Evolutionary conservation across 2,797 vertebrate species (phyloP).

Genomic region (Apogon hyalosoma): DNA sequence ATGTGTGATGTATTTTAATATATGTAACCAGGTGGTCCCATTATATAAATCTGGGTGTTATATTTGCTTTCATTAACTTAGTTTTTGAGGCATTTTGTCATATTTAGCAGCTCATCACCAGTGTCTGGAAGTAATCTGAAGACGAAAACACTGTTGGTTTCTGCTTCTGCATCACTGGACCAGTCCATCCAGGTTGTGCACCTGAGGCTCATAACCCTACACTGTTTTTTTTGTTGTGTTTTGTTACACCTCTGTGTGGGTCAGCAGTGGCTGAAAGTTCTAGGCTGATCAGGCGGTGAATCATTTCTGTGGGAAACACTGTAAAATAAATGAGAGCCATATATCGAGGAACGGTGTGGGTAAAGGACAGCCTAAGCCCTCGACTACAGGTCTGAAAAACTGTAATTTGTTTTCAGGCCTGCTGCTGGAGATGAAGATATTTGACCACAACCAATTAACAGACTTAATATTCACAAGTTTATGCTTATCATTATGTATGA

Average conservation of each 20-base stretch:
- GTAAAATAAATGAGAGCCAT: slow-evolving; percentile 88
- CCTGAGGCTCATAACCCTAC: slow-evolving; percentile 87
- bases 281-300: slow-evolving; percentile 87
- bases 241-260: slow-evolving; percentile 94
- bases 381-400: slow-evolving; percentile 93
- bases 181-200: slow-evolving; percentile 87
- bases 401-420: slow-evolving; percentile 95
- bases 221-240: slow-evolving; percentile 91
- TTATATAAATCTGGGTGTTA: not conserved
- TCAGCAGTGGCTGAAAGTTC: slow-evolving; percentile 96
- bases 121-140: slow-evolving; percentile 69
- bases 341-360: slow-evolving; percentile 89
- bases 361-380: slow-evolving; percentile 92
- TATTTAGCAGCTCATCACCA: slow-evolving; percentile 41
- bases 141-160: slow-evolving; percentile 75
- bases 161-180: slow-evolving; percentile 90
- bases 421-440: slow-evolving; percentile 92
- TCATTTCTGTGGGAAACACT: slow-evolving; percentile 90
- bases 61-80: not conserved
- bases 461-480: no score
- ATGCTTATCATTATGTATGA: no score
- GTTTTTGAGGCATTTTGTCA: not conserved
- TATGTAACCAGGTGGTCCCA: not conserved
- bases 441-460: slow-evolving; percentile 80
- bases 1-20: not conserved